A percentile compares a stretch with the other conserved stretches of the same genome.
Conservation (phyloP, 2,797 vertebrate species). For the Malacoraja senta region DNA sequence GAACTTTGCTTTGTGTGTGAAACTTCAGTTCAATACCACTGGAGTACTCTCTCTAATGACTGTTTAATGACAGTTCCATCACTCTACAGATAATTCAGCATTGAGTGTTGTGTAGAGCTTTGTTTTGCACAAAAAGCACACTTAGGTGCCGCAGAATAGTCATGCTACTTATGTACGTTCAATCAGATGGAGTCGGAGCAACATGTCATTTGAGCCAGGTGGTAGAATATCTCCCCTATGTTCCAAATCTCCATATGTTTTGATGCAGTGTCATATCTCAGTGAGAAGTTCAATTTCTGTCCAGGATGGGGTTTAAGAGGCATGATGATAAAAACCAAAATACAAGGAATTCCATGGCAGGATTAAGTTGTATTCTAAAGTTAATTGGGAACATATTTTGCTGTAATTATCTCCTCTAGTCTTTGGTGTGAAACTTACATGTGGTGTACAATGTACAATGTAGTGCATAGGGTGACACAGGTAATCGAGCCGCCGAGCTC, state of each 20-base stretch:
- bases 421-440: not conserved
- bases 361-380: not conserved
- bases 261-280: not conserved
- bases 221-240: not conserved
- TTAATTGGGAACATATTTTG: not conserved
- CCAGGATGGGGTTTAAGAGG: not conserved
- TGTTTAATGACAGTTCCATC: not conserved
- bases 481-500: too few species aligned
- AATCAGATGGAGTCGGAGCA: not conserved
- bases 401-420: not conserved
- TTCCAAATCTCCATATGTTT: not conserved
- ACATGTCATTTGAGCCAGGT: not conserved
- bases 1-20: conserved; percentile 20
- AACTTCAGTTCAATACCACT: not conserved
- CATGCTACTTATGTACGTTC: not conserved
- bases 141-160: not conserved
- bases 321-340: not conserved
- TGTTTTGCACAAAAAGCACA: not conserved
- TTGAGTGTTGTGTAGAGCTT: not conserved
- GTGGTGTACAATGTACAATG: too few species aligned
- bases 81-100: not conserved
- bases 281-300: not conserved
- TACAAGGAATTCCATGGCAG: not conserved
- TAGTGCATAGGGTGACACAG: too few species aligned
- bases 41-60: not conserved